Percentiles rank a stretch among this genome's conserved stretches.
Evolutionary conservation across 2,888 invertebrate genomes (phyloP).

Genomic region (Lasioglossum leucozonium): DNA sequence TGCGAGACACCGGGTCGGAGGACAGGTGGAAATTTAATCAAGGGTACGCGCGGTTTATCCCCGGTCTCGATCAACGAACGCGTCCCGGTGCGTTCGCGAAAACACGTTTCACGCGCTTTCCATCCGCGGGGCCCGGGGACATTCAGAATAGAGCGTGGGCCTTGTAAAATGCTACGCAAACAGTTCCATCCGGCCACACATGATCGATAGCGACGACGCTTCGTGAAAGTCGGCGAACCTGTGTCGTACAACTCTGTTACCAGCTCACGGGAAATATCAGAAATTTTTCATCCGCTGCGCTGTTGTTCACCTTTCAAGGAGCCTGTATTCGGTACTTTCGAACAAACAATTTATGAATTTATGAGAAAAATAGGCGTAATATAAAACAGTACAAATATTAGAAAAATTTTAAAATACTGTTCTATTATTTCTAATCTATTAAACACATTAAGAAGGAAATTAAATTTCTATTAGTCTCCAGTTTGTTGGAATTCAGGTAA

Average conservation of each 20-base stretch:
- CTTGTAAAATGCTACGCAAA: slow-evolving; percentile 54
- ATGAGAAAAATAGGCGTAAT: no score
- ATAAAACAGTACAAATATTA: no score
- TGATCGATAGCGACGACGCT: slow-evolving; percentile 62
- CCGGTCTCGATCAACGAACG: slow-evolving; percentile 10
- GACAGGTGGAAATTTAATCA: slow-evolving; percentile 15
- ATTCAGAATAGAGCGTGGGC: slow-evolving; percentile 41
- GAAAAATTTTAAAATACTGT: no score
- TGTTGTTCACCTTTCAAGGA: background rate
- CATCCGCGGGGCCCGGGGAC: slow-evolving; percentile 24
- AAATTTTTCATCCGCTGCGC: slow-evolving; percentile 16
- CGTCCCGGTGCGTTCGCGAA: slow-evolving; percentile 16
- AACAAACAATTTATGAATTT: no score
- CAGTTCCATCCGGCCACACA: slow-evolving; percentile 39
- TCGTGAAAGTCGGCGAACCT: slow-evolving; percentile 58
- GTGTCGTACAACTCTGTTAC: slow-evolving; percentile 54
- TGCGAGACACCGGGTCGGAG: slow-evolving; percentile 12
- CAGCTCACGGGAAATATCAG: slow-evolving; percentile 11
- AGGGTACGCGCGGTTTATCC: slow-evolving; percentile 9
- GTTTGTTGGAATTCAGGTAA: no score
- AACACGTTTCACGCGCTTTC: slow-evolving; percentile 58
- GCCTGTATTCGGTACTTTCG: no score
- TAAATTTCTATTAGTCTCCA: no score
- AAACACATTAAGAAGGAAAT: no score
- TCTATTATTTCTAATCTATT: no score